Conservation (phyloP, 1,140 invertebrate genomes). For the Chrysopa pallens region DNA sequence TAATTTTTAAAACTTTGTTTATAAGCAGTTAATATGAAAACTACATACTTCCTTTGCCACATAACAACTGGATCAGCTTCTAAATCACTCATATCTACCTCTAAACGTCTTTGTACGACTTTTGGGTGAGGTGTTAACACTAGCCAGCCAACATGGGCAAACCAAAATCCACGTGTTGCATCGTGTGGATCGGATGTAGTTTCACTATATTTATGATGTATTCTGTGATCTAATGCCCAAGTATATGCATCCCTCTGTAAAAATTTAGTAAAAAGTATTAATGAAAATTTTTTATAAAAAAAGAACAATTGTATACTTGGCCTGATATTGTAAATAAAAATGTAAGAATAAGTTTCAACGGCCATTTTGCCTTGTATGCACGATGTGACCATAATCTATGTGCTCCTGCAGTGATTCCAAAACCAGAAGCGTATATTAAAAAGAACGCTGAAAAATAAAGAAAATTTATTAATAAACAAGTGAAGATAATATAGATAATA, state of each 20-base stretch:
- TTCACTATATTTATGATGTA: constrained; percentile 70
- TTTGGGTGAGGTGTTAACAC: constrained; percentile 58
- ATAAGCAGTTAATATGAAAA: too few relatives aligned
- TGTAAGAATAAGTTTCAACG: constrained; percentile 55
- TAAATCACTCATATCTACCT: constrained; percentile 67
- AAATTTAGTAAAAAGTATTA: constrained; percentile 9
- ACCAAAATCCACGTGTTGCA: constrained; percentile 60
- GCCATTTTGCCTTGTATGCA: constrained; percentile 70
- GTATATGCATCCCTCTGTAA: constrained; percentile 50
- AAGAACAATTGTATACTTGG: constrained; percentile 34
- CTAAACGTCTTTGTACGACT: constrained; percentile 56
- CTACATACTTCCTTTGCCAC: constrained; percentile 58
- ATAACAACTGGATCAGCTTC: constrained; percentile 66
- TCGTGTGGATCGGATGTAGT: constrained; percentile 73
- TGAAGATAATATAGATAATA: neutral
- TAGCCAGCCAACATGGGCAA: constrained; percentile 66
- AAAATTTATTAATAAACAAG: constrained; percentile 5
- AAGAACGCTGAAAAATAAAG: constrained; percentile 35
- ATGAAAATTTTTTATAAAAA: constrained; percentile 2
- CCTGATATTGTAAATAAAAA: constrained; percentile 67
- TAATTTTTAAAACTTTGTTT: too few relatives aligned
- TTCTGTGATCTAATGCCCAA: constrained; percentile 64
- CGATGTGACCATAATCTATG: constrained; percentile 80
- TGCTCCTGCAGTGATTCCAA: constrained; percentile 75
- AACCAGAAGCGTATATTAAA: constrained; percentile 43